Evolutionary conservation across 2,113 vertebrate species (phyloP), one percentile per base, ranked within the genome.

Genomic region (Apodemus sylvaticus): DNA sequence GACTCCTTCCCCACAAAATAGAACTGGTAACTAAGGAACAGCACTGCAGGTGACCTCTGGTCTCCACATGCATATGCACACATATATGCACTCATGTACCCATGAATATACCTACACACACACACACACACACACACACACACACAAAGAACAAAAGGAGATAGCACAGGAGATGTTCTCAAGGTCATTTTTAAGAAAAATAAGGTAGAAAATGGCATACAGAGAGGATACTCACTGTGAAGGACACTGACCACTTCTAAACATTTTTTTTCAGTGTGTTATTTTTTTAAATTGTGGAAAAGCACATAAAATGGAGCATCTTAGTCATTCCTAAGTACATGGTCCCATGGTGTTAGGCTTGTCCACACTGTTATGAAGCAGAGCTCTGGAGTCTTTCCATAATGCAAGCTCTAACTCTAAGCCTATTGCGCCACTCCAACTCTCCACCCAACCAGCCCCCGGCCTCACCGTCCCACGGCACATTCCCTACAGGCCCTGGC

Each of bases 131-230:
- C 39, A 83, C n/a, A 83, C n/a, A 81, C 36, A 83, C n/a, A 81
- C 51, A 81, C 55, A 60, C 36, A 45, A 17, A 64, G 58, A 85
- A 29, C 12, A 64, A 51, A 68, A 34, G 71, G 24, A 55, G 48
- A n/a, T 8, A 20, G n/a, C 19, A 14, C 48, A n/a, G 51, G 22
- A 74, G 17, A 74, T 93, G 19, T 79, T 76, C 83, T 87, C 94
- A 96, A 95, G 91, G 68, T 71, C 3, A 87, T 68, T 95, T 95
- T 91, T 62, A 66, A 92, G 76, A 71, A 95, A 97, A 93, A 77
- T 42, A 70, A 94, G 12, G 16, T 22, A 22, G 55, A 81, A 94
- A 95, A 79, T 62, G 20, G 34, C 68, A 89, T 16, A 60, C 14
- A 29, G 16, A 73, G 39, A 73, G 6, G 42, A 14, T 3, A 64